A percentile compares a stretch with the other conserved stretches of the same genome.
These are phyloP conservation scores for Acanthosepion esculentum DNA, from an alignment of 2,888 invertebrate species.

Conservation along the genomic window DNA sequence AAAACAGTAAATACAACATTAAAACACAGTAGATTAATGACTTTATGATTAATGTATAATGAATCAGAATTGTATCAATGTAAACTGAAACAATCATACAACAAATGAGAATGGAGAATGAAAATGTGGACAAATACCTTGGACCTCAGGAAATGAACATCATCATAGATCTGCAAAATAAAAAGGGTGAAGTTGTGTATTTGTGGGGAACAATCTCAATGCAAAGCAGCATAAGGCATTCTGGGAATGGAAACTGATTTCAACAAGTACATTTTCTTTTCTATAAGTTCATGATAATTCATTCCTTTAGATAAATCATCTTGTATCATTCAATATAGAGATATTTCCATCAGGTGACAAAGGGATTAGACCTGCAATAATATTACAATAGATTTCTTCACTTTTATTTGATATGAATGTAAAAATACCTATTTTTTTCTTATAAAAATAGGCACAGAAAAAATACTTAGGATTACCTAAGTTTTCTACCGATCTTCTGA, in stretches of 20 bases:
- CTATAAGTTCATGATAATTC: neutral
- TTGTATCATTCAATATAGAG: neutral
- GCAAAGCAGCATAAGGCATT: neutral
- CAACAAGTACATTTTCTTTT: neutral
- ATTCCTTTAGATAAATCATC: neutral
- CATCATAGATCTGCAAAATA: constrained; percentile 33
- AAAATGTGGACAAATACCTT: constrained; percentile 33
- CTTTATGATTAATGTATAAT: no score
- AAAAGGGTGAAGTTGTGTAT: constrained; percentile 23
- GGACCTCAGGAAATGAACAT: constrained; percentile 1
- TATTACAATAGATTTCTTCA: no score
- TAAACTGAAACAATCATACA: no score
- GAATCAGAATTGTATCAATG: no score
- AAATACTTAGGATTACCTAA: no score
- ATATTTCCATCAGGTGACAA: neutral
- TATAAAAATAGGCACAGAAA: no score
- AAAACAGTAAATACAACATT: no score
- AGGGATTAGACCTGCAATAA: no score
- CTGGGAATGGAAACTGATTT: neutral
- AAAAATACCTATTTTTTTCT: no score
- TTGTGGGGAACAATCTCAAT: neutral
- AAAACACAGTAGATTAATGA: no score
- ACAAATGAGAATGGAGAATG: neutral
- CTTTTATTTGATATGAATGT: no score
- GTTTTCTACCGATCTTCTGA: no score